These are phyloP conservation scores for Leptinotarsa haldemani DNA, from an alignment of 2,888 invertebrate species.

Conservation along the genomic window DNA sequence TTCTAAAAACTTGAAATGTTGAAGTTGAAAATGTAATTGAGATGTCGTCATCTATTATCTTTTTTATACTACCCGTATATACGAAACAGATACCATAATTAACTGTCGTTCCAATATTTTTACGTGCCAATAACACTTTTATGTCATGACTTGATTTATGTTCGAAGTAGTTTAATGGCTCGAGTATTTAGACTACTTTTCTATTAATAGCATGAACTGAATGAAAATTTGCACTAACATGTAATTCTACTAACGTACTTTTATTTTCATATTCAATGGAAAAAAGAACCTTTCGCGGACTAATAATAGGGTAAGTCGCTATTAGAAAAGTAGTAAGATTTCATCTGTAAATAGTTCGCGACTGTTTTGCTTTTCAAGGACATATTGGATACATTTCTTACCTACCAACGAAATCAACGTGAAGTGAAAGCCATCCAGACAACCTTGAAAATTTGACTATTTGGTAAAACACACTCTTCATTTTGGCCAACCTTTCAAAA, in stretches of 20 bases:
- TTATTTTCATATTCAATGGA: conserved; percentile 23
- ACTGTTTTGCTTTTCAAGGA: neutral
- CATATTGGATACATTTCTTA: no score
- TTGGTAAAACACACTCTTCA: no score
- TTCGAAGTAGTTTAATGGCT: neutral
- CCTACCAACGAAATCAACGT: no score
- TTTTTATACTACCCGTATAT: no score
- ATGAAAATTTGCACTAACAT: neutral
- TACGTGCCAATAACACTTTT: neutral
- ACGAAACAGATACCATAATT: neutral
- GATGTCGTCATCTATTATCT: no score
- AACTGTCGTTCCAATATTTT: neutral
- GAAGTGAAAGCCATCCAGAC: no score
- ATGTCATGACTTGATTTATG: conserved; percentile 8
- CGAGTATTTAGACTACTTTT: neutral
- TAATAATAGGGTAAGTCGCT: conserved; percentile 24
- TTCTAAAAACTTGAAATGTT: no score
- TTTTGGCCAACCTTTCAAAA: no score
- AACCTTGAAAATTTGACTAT: no score
- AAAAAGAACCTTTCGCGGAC: conserved; percentile 23
- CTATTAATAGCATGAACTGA: conserved; percentile 1
- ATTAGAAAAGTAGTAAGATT: neutral
- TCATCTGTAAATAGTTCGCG: neutral
- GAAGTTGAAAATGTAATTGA: no score
- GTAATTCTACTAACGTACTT: conserved; percentile 4